phyloP scores from a whole-genome alignment of 2,888 invertebrate species.

The Polydrusus tereticollis region DNA sequence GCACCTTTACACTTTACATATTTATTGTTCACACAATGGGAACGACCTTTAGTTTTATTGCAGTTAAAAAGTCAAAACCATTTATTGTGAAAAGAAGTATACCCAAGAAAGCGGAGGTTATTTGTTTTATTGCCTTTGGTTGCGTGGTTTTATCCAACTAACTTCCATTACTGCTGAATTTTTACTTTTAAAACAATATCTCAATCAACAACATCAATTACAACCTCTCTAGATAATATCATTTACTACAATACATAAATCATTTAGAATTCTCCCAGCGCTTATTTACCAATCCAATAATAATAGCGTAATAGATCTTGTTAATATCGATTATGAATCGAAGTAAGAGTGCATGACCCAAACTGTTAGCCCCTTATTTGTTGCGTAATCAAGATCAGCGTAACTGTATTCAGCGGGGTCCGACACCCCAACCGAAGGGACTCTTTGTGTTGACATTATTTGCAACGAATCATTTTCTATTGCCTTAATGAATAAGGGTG shows the following conservation, averaged over 20 bases:
- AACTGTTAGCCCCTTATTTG: conserved; percentile 61
- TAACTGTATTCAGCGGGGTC: conserved; percentile 55
- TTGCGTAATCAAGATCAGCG: conserved; percentile 66
- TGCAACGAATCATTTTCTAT: conserved; percentile 66
- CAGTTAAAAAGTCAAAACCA: no score
- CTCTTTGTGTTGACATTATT: conserved; percentile 64
- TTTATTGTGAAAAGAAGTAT: no score
- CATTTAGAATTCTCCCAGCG: conserved; percentile 37
- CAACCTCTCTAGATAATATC: background rate
- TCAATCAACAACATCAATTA: background rate
- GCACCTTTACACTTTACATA: no score
- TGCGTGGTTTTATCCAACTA: no score
- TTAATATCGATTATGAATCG: conserved; percentile 56
- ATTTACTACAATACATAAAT: conserved; percentile 17
- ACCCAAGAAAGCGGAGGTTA: no score
- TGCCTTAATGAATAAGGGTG: conserved; percentile 62
- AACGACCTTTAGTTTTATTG: no score
- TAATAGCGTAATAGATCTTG: conserved; percentile 58
- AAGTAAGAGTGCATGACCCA: conserved; percentile 60
- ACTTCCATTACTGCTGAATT: no score
- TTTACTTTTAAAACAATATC: no score
- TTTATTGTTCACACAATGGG: no score
- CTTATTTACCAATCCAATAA: conserved; percentile 53
- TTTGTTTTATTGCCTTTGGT: no score
- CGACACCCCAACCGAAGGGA: conserved; percentile 59